Conservation (phyloP, 2,113 vertebrate species). For the Pholis gunnellus region DNA sequence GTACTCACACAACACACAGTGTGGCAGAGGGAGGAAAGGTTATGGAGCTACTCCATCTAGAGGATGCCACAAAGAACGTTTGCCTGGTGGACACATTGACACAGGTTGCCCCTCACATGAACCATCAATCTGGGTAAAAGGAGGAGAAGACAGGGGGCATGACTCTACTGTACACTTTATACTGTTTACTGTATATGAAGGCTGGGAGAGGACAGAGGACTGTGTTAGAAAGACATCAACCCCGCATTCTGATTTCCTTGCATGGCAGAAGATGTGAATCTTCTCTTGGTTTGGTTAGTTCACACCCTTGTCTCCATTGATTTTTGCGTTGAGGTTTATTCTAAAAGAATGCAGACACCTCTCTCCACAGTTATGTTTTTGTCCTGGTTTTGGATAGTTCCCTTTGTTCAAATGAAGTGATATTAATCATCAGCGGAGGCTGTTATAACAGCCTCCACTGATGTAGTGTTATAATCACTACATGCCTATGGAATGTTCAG, state of each 20-base stretch:
- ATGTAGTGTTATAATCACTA: too few relatives aligned
- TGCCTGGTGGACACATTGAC: conserved; percentile 45
- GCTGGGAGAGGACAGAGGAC: too few relatives aligned
- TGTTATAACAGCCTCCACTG: too few relatives aligned
- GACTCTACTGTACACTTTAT: not conserved
- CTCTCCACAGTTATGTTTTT: not conserved
- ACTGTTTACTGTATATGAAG: conserved; percentile 1
- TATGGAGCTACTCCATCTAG: conserved; percentile 54
- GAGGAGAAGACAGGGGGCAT: not conserved
- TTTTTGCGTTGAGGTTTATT: not conserved
- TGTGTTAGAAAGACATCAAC: not conserved
- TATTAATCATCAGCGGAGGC: not conserved
- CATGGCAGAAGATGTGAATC: too few relatives aligned
- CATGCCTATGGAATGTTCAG: too few relatives aligned
- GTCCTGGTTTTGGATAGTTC: not conserved
- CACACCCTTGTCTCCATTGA: not conserved
- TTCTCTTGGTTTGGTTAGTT: too few relatives aligned
- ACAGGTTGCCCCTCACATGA: conserved; percentile 21
- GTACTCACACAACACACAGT: conserved; percentile 43
- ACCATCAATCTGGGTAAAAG: conserved; percentile 29
- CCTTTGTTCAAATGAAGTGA: not conserved
- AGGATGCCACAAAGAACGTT: conserved; percentile 40
- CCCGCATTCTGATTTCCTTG: too few relatives aligned
- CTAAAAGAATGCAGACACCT: not conserved
- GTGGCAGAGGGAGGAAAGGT: conserved; percentile 43